These are phyloP conservation scores for Acrossocheilus fasciatus DNA, from an alignment of 2,797 vertebrate genomes.

Conservation along the genomic window DNA sequence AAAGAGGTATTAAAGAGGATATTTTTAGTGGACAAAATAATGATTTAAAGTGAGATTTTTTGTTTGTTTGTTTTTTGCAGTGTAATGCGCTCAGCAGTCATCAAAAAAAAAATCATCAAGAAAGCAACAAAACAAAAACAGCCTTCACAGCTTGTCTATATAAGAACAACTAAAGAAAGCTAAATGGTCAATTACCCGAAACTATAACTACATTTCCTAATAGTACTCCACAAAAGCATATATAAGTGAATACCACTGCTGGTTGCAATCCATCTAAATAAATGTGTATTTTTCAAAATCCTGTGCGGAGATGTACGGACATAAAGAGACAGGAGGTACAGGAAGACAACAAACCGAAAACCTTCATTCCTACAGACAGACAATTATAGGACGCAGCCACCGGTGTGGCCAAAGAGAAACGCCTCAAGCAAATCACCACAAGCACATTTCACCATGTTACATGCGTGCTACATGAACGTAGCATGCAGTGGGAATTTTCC, in stretches of 20 bases:
- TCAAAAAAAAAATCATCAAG: neutral
- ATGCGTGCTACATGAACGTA: conserved; percentile 79
- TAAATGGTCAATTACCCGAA: neutral
- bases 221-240: neutral
- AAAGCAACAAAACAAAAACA: conserved; percentile 20
- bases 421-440: conserved; percentile 67
- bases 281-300: conserved; percentile 27
- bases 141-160: neutral
- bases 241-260: neutral
- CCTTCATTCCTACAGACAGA: conserved; percentile 49
- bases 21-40: neutral
- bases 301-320: conserved; percentile 31
- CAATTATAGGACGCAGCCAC: conserved; percentile 59
- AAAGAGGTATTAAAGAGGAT: neutral
- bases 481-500: conserved; percentile 72
- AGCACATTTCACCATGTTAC: conserved; percentile 73
- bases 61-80: neutral
- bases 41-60: neutral
- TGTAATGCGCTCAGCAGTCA: neutral
- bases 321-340: conserved; percentile 64
- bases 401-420: conserved; percentile 60
- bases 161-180: neutral
- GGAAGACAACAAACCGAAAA: conserved; percentile 63
- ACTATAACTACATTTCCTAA: neutral
- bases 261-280: conserved; percentile 7